Conservation (phyloP, 64 coral and sea anemone species). For the Porites australiensis region DNA sequence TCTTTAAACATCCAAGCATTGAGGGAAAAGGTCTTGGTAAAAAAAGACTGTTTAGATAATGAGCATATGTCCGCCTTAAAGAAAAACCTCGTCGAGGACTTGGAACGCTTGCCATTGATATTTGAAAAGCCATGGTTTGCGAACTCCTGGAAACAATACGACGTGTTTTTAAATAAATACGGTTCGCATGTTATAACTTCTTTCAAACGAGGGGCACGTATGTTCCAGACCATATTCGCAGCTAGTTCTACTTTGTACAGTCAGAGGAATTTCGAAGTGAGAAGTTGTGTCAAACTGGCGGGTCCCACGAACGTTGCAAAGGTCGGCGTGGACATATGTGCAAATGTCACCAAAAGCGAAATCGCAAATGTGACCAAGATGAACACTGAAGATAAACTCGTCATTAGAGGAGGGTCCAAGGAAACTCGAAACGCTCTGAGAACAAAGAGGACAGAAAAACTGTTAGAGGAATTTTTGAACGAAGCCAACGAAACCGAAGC, state of each 20-base stretch:
- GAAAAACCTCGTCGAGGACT: slow-evolving; percentile 20
- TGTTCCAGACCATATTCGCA: slow-evolving; percentile 40
- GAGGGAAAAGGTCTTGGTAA: slow-evolving; percentile 7
- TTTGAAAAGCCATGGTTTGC: slow-evolving; percentile 36
- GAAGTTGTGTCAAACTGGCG: slow-evolving; percentile 12
- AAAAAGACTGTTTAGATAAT: slow-evolving; percentile 21
- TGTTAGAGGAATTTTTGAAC: not conserved
- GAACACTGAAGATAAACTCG: slow-evolving; percentile 20
- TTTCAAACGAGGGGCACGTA: slow-evolving; percentile 24
- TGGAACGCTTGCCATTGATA: slow-evolving; percentile 16
- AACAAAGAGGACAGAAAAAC: not conserved
- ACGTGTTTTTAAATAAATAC: slow-evolving; percentile 38
- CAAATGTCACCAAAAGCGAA: slow-evolving; percentile 40
- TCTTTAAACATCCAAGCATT: slow-evolving; percentile 25
- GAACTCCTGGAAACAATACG: slow-evolving; percentile 60
- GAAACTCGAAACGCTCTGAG: slow-evolving; percentile 20
- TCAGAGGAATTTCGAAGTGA: slow-evolving; percentile 48
- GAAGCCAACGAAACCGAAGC: not conserved
- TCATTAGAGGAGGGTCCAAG: slow-evolving; percentile 44
- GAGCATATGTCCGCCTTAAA: not conserved
- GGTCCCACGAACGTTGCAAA: slow-evolving; percentile 14
- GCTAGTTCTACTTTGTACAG: slow-evolving; percentile 24
- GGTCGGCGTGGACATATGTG: not conserved
- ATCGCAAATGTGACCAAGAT: not conserved
- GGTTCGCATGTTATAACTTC: slow-evolving; percentile 69